Evolutionary conservation across 2,113 vertebrate species (phyloP).

Genomic region (Gallinago jamesoni): DNA sequence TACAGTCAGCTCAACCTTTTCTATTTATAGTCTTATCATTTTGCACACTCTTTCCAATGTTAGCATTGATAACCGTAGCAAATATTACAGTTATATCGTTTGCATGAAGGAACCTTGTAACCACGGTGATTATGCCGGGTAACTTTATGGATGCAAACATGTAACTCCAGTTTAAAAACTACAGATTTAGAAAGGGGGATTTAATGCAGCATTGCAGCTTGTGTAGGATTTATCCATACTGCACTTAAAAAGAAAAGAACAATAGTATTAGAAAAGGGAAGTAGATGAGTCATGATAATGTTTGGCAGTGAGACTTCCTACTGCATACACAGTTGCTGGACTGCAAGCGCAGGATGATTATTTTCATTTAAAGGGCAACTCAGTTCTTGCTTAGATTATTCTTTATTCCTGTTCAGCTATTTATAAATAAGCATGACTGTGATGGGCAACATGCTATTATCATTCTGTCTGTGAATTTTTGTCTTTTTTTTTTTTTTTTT

Average conservation of each 20-base stretch:
- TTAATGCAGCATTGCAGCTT: not conserved
- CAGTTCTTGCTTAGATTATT: not conserved
- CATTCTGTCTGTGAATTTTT: not conserved
- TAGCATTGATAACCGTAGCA: not conserved
- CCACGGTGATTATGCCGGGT: not conserved
- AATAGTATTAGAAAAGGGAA: conserved; percentile 20
- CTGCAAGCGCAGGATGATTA: conserved; percentile 8
- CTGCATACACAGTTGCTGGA: not conserved
- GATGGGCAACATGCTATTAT: not conserved
- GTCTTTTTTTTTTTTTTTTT: not conserved
- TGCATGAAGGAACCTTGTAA: not conserved
- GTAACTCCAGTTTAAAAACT: not conserved
- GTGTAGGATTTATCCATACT: not conserved
- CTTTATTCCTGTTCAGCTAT: not conserved
- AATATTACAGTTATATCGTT: not conserved
- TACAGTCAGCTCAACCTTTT: not conserved
- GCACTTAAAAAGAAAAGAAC: not conserved
- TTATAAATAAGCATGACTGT: not conserved
- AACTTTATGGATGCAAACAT: not conserved
- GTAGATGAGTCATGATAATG: conserved; percentile 47
- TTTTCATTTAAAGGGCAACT: conserved; percentile 31
- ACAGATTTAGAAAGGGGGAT: not conserved
- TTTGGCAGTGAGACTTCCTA: not conserved
- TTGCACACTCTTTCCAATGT: not conserved
- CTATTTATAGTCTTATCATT: not conserved